phyloP scores from a whole-genome alignment of 2,797 vertebrate species.

The Danio tinwini region DNA sequence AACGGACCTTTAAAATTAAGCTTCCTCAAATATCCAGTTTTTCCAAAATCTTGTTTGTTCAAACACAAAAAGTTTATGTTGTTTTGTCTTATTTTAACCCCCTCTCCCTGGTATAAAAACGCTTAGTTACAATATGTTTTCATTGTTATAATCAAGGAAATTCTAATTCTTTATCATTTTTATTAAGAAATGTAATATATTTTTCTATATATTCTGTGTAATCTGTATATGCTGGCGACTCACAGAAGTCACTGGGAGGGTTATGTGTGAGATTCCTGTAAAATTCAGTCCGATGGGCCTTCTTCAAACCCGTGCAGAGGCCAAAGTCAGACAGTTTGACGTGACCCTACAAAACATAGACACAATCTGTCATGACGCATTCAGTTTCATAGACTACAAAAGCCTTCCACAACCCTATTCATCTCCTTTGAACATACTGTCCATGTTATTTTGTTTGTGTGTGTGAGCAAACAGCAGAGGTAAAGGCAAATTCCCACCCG shows the following conservation, averaged over 20 bases:
- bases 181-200: not conserved
- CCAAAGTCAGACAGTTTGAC: constrained; percentile 98
- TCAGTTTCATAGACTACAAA: constrained; percentile 7
- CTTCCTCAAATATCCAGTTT: not conserved
- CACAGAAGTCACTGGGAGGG: constrained; percentile 97
- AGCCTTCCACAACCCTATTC: not conserved
- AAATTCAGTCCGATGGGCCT: constrained; percentile 97
- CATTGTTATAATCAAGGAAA: too few species aligned
- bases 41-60: not conserved
- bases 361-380: not conserved
- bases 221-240: constrained; percentile 68
- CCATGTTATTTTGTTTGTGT: constrained; percentile 2
- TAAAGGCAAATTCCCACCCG: constrained; percentile 38
- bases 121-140: too few species aligned
- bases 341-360: constrained; percentile 83
- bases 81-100: too few species aligned
- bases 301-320: constrained; percentile 96
- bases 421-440: not conserved
- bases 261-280: constrained; percentile 97
- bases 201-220: not conserved
- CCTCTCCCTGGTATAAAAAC: too few species aligned
- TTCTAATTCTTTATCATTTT: not conserved
- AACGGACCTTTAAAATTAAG: not conserved
- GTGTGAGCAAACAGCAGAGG: constrained; percentile 1
- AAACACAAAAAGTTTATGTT: not conserved